Conservation (phyloP, 2,888 invertebrate genomes). For the Hesperia comma region DNA sequence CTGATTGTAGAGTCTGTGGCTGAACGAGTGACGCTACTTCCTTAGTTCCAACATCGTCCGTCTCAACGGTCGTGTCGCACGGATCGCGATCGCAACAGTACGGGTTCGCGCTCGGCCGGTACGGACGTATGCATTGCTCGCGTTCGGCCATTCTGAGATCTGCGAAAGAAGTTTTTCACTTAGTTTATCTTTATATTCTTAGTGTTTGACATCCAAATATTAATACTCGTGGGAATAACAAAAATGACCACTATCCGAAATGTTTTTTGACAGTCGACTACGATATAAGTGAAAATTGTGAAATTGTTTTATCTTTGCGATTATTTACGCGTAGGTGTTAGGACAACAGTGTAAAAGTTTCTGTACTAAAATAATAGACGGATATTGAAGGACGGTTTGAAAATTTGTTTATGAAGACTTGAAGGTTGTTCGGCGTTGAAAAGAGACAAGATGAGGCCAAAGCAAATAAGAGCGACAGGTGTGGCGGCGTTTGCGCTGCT, state of each 20-base stretch:
- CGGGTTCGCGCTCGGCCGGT: constrained; percentile 60
- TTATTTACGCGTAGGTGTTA: constrained; percentile 71
- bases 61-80: constrained; percentile 62
- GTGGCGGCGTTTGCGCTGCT: constrained; percentile 75
- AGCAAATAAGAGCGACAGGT: constrained; percentile 77
- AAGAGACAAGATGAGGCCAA: constrained; percentile 78
- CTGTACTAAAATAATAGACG: constrained; percentile 68
- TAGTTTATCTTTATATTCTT: constrained; percentile 46
- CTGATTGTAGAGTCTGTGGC: constrained; percentile 14
- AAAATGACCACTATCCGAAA: constrained; percentile 54
- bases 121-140: constrained; percentile 62
- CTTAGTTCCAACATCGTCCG: constrained; percentile 65
- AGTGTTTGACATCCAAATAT: constrained; percentile 45
- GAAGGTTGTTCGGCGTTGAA: constrained; percentile 65
- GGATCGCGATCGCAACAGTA: constrained; percentile 71
- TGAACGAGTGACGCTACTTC: constrained; percentile 51
- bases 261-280: constrained; percentile 54
- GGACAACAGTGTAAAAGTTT: constrained; percentile 75
- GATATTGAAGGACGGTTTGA: constrained; percentile 63
- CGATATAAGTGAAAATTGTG: constrained; percentile 73
- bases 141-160: constrained; percentile 49
- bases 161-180: constrained; percentile 77
- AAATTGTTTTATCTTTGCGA: constrained; percentile 62
- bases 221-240: constrained; percentile 58
- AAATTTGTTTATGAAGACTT: constrained; percentile 67